phyloP scores from a whole-genome alignment of 2,888 invertebrate species.

The Caenorhabditis sp. region DNA sequence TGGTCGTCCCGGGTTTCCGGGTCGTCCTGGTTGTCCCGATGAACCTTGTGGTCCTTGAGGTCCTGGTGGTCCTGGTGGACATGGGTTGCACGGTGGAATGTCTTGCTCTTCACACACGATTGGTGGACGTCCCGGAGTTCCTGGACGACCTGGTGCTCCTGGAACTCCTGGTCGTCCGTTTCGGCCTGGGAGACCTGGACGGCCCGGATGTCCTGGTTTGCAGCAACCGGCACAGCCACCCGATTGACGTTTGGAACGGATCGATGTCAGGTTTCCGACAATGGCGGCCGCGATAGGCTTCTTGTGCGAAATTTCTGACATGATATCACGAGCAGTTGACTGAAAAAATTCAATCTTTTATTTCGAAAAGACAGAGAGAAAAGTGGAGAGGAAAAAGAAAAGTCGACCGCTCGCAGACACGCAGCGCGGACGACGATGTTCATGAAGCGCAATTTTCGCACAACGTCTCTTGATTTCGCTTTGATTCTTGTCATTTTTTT shows the following conservation, averaged over 20 bases:
- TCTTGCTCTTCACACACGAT: slow-evolving; percentile 70
- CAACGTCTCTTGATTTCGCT: too few species aligned
- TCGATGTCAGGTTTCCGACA: slow-evolving; percentile 46
- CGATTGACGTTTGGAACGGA: slow-evolving; percentile 59
- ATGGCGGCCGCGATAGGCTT: slow-evolving; percentile 56
- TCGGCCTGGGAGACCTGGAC: slow-evolving; percentile 61
- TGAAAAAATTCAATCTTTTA: too few species aligned
- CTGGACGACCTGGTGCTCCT: slow-evolving; percentile 63
- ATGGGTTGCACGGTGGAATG: slow-evolving; percentile 70
- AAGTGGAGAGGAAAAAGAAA: too few species aligned
- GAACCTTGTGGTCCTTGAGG: slow-evolving; percentile 64
- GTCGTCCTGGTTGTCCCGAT: slow-evolving; percentile 56
- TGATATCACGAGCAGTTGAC: slow-evolving; percentile 67
- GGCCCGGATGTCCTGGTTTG: slow-evolving; percentile 67
- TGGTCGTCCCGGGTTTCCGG: slow-evolving; percentile 67
- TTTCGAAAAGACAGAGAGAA: too few species aligned
- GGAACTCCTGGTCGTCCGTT: slow-evolving; percentile 63
- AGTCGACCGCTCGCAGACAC: too few species aligned
- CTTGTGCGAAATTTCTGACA: slow-evolving; percentile 66
- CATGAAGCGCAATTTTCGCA: too few species aligned
- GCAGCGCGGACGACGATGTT: too few species aligned
- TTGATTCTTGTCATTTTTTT: too few species aligned
- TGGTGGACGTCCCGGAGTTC: slow-evolving; percentile 62
- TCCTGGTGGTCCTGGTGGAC: slow-evolving; percentile 66
- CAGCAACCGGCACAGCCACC: slow-evolving; percentile 67